Percentiles rank a stretch among this genome's conserved stretches.
Evolutionary conservation across 2,888 invertebrate genomes (phyloP).

Genomic region (Diarsia mendica): DNA sequence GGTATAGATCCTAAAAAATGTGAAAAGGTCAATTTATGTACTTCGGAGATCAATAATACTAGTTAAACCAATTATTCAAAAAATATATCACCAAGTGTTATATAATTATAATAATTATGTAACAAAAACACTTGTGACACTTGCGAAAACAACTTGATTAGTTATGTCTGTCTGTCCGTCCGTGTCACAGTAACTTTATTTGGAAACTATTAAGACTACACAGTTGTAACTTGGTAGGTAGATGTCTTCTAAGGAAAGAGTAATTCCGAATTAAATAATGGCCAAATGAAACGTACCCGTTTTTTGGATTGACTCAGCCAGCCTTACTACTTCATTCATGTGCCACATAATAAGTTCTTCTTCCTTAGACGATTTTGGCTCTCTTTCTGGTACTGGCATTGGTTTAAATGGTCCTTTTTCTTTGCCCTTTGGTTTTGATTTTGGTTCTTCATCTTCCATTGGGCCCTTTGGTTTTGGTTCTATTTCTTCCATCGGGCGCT

Average conservation of each 20-base stretch:
- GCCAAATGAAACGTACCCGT: constrained; percentile 22
- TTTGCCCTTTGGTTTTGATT: not conserved
- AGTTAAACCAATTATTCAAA: not conserved
- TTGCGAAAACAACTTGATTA: too few species aligned
- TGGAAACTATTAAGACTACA: too few species aligned
- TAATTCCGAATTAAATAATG: not conserved
- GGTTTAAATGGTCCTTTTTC: not conserved
- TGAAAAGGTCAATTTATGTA: not conserved
- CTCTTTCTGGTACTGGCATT: not conserved
- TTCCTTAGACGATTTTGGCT: not conserved
- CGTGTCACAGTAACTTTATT: too few species aligned
- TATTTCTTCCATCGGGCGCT: not conserved
- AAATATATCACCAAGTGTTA: not conserved
- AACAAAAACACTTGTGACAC: not conserved
- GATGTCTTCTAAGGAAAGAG: not conserved
- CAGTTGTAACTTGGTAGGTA: too few species aligned
- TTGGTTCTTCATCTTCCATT: not conserved
- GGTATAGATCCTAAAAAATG: constrained; percentile 11
- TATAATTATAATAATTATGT: too few species aligned
- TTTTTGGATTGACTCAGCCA: constrained; percentile 9
- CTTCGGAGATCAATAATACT: not conserved
- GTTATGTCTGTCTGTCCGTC: too few species aligned
- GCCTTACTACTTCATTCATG: constrained; percentile 3
- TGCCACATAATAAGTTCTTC: constrained; percentile 22
- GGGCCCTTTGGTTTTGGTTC: not conserved